Base-by-base conservation (phyloP, 2,113 vertebrate species). In the Antechinus stuartii region DNA sequence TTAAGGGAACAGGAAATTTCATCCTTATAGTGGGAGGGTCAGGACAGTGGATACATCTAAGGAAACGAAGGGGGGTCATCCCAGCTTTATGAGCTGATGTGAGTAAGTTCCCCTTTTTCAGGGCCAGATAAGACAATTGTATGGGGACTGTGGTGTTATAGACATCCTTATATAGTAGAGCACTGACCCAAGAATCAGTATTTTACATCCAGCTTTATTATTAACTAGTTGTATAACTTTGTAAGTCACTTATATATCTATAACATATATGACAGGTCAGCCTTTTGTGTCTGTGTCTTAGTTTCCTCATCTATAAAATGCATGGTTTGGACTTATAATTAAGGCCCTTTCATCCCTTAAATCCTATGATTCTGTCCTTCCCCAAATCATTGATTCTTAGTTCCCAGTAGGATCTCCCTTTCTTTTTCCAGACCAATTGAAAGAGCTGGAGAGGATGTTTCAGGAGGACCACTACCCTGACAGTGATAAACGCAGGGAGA, bases 401-500 rank as follows among this genome's bases (percentile, higher is more conserved):
- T 76, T 76, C 25, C 14, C 3, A 47, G 10, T 2, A 23, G 25
- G 9, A 0, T 84, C 93, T 49, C 25, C 54, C n/a, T 91, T 10
- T 61, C 92, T 2, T 3, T 94, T 95, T 98, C n/a, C 98, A 99
- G 99, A 99, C 96, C 99, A 99, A 97, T 96, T 99, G 89, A 99
- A 99, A 97, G 98, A 99, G 97, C 94, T 99, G 96, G 99, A 99
- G 97, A 98, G 97, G 57, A 93, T 99, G 68, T 99, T 99, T 97
- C 98, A 99, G 90, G 99, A 99, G 49, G 99, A 99, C 94, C 99
- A 99, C 97, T 99, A 99, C 90, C 99, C 99, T 0, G 99, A 99
- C 25, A 98, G 97, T 0, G 99, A 99, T 50, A 99, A 99, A 97
- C 99, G 99, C 94, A 99, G 97, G 49, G 98, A 99, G 96, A 99